These are phyloP conservation scores for Grus americana DNA, from an alignment of 2,113 vertebrate species.

Conservation along the genomic window DNA sequence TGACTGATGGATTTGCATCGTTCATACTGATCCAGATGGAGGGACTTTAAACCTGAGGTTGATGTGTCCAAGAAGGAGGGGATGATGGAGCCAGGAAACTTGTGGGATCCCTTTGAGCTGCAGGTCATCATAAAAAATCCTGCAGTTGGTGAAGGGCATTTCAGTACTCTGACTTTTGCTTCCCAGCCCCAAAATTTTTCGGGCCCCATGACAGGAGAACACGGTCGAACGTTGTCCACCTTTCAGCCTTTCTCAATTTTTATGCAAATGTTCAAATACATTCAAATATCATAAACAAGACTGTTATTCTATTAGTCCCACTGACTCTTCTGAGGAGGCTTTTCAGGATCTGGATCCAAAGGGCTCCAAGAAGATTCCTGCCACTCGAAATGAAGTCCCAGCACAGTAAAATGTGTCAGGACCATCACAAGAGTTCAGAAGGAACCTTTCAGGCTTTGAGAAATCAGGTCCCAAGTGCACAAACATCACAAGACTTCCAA, in stretches of 20 bases:
- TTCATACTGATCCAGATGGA: neutral
- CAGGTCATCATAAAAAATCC: neutral
- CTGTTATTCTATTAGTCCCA: neutral
- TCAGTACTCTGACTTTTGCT: neutral
- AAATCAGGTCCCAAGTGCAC: neutral
- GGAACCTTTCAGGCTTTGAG: neutral
- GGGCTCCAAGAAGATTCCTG: neutral
- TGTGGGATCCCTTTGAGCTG: neutral
- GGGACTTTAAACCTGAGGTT: neutral
- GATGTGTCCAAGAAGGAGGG: neutral
- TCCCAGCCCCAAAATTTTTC: neutral
- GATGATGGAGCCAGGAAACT: neutral
- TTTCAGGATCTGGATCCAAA: neutral
- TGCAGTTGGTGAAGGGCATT: neutral
- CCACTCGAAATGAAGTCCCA: neutral
- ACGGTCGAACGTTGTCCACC: accelerated
- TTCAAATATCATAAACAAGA: neutral
- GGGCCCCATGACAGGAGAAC: neutral
- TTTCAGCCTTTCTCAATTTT: neutral
- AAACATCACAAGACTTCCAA: neutral
- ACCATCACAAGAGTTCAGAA: neutral
- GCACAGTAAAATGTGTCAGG: neutral
- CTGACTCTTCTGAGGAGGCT: neutral
- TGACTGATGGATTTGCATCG: neutral
- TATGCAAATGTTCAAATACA: neutral